Evolutionary conservation across 2,888 invertebrate genomes (phyloP).

Genomic region (Germaria angustata): DNA sequence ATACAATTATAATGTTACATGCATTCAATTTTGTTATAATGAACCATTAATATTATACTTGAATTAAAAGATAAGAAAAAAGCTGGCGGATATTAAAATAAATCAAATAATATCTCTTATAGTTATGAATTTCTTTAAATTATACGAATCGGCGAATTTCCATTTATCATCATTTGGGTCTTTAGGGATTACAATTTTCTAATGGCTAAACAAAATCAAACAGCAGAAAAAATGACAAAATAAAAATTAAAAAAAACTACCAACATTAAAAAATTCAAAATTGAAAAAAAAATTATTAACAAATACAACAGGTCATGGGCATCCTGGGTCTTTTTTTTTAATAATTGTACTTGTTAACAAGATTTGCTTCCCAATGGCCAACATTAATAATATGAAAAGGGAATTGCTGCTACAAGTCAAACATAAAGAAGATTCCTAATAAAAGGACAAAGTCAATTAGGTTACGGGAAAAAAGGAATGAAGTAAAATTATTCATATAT

Average conservation of each 20-base stretch:
- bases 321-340: neutral
- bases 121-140: slow-evolving; percentile 11
- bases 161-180: slow-evolving; percentile 47
- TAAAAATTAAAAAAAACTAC: neutral
- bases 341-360: slow-evolving; percentile 52
- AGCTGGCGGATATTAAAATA: slow-evolving; percentile 19
- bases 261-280: neutral
- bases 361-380: slow-evolving; percentile 55
- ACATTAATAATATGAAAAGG: slow-evolving; percentile 61
- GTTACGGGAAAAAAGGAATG: slow-evolving; percentile 6
- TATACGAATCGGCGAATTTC: slow-evolving; percentile 42
- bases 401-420: slow-evolving; percentile 33
- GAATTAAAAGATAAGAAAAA: no score
- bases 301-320: slow-evolving; percentile 36
- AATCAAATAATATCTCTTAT: slow-evolving; percentile 42
- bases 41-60: no score
- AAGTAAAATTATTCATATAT: neutral
- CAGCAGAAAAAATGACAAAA: slow-evolving; percentile 14
- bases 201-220: slow-evolving; percentile 20
- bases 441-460: slow-evolving; percentile 56
- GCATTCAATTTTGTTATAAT: no score
- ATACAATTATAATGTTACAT: no score
- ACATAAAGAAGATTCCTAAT: neutral
- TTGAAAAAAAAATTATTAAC: slow-evolving; percentile 9
- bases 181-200: slow-evolving; percentile 48